These are phyloP conservation scores for Holothuria leucospilota DNA, from an alignment of 53 echinoderm and acorn worm species.

Conservation along the genomic window DNA sequence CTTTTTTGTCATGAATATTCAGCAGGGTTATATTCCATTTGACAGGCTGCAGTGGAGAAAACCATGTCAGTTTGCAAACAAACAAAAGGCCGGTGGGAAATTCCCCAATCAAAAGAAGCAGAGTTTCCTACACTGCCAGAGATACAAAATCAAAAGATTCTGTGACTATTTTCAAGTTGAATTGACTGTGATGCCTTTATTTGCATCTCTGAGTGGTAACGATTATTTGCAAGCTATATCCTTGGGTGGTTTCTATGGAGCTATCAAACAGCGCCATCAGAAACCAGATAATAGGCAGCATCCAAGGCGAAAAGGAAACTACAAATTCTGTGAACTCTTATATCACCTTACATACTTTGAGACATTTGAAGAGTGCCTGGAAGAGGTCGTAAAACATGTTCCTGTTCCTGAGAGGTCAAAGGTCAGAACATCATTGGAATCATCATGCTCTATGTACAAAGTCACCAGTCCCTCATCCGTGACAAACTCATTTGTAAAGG, in stretches of 20 bases:
- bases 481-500: not conserved
- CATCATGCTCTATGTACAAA: conserved; percentile 34
- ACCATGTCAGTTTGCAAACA: not conserved
- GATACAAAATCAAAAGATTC: conserved; percentile 47
- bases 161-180: conserved; percentile 77
- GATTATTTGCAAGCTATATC: conserved; percentile 75
- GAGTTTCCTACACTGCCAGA: conserved; percentile 22
- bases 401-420: not conserved
- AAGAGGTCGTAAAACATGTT: conserved; percentile 25
- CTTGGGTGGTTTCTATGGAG: conserved; percentile 45
- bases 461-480: not conserved
- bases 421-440: not conserved
- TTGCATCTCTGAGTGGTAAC: conserved; percentile 86
- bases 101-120: conserved; percentile 12
- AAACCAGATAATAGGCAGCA: conserved; percentile 10
- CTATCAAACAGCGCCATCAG: conserved; percentile 13
- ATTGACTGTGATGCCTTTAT: conserved; percentile 74
- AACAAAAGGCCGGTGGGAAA: too few relatives aligned
- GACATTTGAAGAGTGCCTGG: conserved; percentile 22
- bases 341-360: conserved; percentile 27
- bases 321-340: conserved; percentile 34
- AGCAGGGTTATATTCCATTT: conserved; percentile 83
- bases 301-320: conserved; percentile 15
- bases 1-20: conserved; percentile 86
- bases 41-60: conserved; percentile 65